Evolutionary conservation across 2,888 invertebrate species (phyloP).

Genomic region (Drosophila phalerata): DNA sequence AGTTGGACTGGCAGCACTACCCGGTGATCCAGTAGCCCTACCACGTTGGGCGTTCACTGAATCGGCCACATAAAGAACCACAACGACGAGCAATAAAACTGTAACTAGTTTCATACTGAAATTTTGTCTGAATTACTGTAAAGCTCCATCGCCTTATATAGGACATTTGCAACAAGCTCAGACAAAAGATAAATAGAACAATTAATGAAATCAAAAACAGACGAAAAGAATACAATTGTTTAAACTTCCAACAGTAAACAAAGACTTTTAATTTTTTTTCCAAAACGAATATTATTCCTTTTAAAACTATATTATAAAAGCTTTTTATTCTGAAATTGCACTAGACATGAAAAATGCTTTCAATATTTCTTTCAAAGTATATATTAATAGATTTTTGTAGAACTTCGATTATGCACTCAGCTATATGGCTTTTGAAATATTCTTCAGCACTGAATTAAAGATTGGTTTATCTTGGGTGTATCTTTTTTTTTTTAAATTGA

Average conservation of each 20-base stretch:
- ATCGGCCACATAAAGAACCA: constrained; percentile 11
- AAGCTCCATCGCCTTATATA: constrained; percentile 8
- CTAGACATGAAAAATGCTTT: not conserved
- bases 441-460: too few relatives aligned
- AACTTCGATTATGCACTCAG: too few relatives aligned
- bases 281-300: not conserved
- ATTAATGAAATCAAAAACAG: not conserved
- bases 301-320: not conserved
- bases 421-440: not conserved
- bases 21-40: not conserved
- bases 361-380: not conserved
- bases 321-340: not conserved
- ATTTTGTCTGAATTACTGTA: not conserved
- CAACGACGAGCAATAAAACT: constrained; percentile 3
- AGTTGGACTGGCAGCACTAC: not conserved
- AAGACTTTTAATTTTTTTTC: not conserved
- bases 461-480: too few relatives aligned
- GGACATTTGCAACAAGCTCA: not conserved
- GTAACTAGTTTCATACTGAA: constrained; percentile 13
- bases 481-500: too few relatives aligned
- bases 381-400: not conserved
- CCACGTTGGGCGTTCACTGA: constrained; percentile 12
- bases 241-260: not conserved
- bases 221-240: not conserved
- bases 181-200: not conserved